These are phyloP conservation scores for Oryzias sinensis DNA, from an alignment of 2,797 vertebrate species.

Conservation along the genomic window DNA sequence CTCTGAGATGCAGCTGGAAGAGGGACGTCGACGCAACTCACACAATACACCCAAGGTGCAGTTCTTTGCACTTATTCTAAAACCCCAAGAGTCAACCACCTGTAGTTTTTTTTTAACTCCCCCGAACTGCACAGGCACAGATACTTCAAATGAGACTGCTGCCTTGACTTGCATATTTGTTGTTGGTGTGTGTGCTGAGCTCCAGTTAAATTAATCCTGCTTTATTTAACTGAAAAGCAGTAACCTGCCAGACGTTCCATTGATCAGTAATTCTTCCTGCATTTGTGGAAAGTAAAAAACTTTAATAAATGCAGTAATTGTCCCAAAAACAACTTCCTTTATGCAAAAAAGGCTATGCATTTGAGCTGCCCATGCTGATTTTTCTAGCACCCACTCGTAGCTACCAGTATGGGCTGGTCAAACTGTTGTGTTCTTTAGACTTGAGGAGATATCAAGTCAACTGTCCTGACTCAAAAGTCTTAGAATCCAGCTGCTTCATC, in stretches of 20 bases:
- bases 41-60: constrained; percentile 92
- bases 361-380: background rate
- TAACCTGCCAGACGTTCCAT: too few relatives aligned
- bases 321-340: too few relatives aligned
- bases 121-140: constrained; percentile 65
- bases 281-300: too few relatives aligned
- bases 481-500: background rate
- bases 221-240: too few relatives aligned
- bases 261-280: too few relatives aligned
- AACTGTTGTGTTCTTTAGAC: background rate
- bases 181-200: constrained; percentile 55
- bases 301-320: too few relatives aligned
- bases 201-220: constrained; percentile 18
- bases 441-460: background rate
- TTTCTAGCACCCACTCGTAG: background rate
- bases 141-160: constrained; percentile 67
- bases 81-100: constrained; percentile 41
- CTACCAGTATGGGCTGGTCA: background rate
- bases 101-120: constrained; percentile 36
- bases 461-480: background rate
- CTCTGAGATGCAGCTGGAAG: constrained; percentile 96
- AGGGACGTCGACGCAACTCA: constrained; percentile 87
- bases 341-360: background rate
- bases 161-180: constrained; percentile 55
- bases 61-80: constrained; percentile 68